Percentiles rank a stretch among this genome's conserved stretches.
Conservation (phyloP, 2,888 invertebrate genomes). For the Archips xylosteana region DNA sequence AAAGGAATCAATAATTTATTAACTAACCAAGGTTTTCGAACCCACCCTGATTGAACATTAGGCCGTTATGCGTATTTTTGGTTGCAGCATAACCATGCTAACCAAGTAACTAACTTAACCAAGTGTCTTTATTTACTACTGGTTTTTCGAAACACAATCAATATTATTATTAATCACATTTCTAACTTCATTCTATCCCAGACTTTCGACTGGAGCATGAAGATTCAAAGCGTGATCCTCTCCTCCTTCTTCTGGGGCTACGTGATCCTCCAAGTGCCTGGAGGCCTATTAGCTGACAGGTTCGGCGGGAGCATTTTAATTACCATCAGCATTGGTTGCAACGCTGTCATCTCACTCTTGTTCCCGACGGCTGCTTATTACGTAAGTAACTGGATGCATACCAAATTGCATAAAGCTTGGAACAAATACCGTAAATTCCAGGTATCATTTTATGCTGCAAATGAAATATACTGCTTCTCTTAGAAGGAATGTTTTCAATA, state of each 20-base stretch:
- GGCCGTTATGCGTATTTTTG: too few relatives aligned
- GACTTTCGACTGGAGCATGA: constrained; percentile 71
- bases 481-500: too few relatives aligned
- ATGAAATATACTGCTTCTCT: too few relatives aligned
- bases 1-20: too few relatives aligned
- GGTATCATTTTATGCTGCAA: too few relatives aligned
- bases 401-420: background rate
- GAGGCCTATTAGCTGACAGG: constrained; percentile 86
- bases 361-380: constrained; percentile 13
- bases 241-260: constrained; percentile 83
- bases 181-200: background rate
- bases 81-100: too few relatives aligned
- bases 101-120: too few relatives aligned
- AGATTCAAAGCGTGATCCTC: constrained; percentile 59
- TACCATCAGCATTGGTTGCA: constrained; percentile 46
- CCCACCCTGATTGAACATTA: too few relatives aligned
- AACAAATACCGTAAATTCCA: too few relatives aligned
- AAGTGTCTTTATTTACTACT: too few relatives aligned
- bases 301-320: constrained; percentile 87
- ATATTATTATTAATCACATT: background rate
- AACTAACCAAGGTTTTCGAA: too few relatives aligned
- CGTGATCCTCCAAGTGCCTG: constrained; percentile 85
- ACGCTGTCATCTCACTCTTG: constrained; percentile 59
- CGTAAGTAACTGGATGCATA: background rate
- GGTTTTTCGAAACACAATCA: too few relatives aligned